phyloP scores from a whole-genome alignment of 2,888 invertebrate genomes.

The Norana najaformis region DNA sequence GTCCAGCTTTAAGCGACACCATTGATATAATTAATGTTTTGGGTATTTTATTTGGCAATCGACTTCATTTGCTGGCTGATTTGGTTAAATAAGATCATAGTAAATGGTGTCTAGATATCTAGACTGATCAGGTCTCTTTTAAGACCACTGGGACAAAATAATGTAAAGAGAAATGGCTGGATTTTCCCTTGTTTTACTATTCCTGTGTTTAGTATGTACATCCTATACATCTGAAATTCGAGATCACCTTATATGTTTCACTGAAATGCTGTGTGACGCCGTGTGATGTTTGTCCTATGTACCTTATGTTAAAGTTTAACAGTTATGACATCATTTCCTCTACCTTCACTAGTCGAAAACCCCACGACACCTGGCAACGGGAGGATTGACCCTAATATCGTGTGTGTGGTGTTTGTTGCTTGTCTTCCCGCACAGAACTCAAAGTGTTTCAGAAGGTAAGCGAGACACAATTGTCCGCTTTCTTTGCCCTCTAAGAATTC shows the following conservation, averaged over 20 bases:
- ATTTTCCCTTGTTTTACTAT: neutral
- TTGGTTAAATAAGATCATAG: neutral
- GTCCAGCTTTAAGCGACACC: constrained; percentile 1
- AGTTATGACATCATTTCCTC: constrained; percentile 17
- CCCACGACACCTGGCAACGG: neutral
- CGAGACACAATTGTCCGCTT: neutral
- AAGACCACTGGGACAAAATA: neutral
- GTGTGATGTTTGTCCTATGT: neutral
- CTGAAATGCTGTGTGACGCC: neutral
- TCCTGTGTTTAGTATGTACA: neutral
- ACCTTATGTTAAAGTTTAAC: constrained; percentile 20
- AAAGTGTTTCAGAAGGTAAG: neutral
- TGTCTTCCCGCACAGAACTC: neutral
- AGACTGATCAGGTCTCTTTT: neutral
- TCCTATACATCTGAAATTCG: too few relatives aligned
- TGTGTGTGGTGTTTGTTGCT: constrained; percentile 1
- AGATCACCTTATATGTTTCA: too few relatives aligned
- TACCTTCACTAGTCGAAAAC: neutral
- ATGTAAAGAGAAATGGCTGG: neutral
- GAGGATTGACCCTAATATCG: neutral
- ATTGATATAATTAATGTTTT: neutral
- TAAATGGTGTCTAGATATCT: too few relatives aligned
- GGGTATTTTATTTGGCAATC: neutral
- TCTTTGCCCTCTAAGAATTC: neutral
- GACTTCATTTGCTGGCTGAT: neutral